These are phyloP conservation scores for Temnothorax ravouxi DNA, from an alignment of 2,888 invertebrate species.

Conservation along the genomic window DNA sequence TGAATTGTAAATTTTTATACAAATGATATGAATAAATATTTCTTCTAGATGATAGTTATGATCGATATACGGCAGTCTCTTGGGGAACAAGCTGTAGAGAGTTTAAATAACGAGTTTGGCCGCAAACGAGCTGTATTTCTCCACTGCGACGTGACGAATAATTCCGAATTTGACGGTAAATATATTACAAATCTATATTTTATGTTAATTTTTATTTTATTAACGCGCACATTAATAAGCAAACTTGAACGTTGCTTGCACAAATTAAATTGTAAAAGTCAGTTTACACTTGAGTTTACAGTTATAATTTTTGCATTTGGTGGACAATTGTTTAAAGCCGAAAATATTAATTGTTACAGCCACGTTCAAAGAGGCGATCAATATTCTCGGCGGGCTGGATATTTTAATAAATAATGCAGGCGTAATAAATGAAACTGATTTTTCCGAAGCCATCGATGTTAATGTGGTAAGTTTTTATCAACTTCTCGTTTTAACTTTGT, in stretches of 20 bases:
- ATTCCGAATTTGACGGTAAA: slow-evolving; percentile 81
- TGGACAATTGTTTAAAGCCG: background rate
- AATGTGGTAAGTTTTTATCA: slow-evolving; percentile 81
- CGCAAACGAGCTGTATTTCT: slow-evolving; percentile 79
- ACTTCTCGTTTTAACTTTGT: slow-evolving; percentile 18
- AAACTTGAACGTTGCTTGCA: background rate
- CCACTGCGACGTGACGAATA: slow-evolving; percentile 80
- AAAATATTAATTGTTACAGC: slow-evolving; percentile 77
- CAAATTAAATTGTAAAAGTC: background rate
- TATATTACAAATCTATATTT: background rate
- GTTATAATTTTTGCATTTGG: background rate
- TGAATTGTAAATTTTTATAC: background rate
- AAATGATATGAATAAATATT: slow-evolving; percentile 30
- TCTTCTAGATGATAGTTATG: slow-evolving; percentile 77
- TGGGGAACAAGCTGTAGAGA: slow-evolving; percentile 75
- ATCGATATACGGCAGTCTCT: slow-evolving; percentile 76
- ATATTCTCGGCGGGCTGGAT: slow-evolving; percentile 87
- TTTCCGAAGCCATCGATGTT: slow-evolving; percentile 80
- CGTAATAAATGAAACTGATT: slow-evolving; percentile 81
- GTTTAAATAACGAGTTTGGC: slow-evolving; percentile 81
- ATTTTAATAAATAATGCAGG: slow-evolving; percentile 87
- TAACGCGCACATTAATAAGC: background rate
- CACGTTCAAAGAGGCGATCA: slow-evolving; percentile 86
- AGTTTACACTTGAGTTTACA: background rate
- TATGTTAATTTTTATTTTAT: background rate